A percentile compares a stretch with the other conserved stretches of the same genome.
phyloP scores from a whole-genome alignment of 2,888 invertebrate genomes.

The Labia minor region DNA sequence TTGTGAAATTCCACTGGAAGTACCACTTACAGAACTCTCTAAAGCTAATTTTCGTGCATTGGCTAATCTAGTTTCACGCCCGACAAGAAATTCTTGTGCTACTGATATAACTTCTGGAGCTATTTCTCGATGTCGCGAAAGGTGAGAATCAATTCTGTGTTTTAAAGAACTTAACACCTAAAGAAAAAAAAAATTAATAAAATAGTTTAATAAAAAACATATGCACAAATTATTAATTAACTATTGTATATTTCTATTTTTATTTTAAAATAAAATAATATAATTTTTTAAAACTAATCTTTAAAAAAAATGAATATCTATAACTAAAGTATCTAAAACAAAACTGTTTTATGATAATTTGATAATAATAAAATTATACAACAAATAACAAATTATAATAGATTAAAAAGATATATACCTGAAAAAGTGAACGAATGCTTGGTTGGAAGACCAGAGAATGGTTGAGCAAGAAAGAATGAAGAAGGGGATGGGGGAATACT shows the following conservation, averaged over 20 bases:
- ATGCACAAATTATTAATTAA: constrained; percentile 17
- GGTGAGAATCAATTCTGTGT: constrained; percentile 73
- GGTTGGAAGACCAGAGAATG: constrained; percentile 78
- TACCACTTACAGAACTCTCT: constrained; percentile 38
- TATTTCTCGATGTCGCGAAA: constrained; percentile 42
- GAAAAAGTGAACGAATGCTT: constrained; percentile 79
- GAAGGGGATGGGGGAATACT: constrained; percentile 76
- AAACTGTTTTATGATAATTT: background rate
- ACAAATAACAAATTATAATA: background rate
- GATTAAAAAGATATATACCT: constrained; percentile 45
- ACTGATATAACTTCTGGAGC: constrained; percentile 56
- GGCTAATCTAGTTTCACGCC: constrained; percentile 64
- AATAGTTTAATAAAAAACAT: background rate
- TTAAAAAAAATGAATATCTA: too few species aligned
- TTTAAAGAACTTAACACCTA: constrained; percentile 68
- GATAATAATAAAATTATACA: background rate
- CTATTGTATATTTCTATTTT: too few species aligned
- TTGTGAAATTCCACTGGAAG: constrained; percentile 27
- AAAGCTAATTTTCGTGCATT: constrained; percentile 54
- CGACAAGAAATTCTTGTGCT: constrained; percentile 66
- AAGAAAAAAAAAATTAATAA: constrained; percentile 25
- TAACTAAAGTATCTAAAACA: too few species aligned
- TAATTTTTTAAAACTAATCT: too few species aligned
- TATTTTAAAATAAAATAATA: too few species aligned
- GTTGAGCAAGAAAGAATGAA: constrained; percentile 78